Base-by-base conservation (phyloP, 2,888 invertebrate species). In the Muschampia plurimacula region DNA sequence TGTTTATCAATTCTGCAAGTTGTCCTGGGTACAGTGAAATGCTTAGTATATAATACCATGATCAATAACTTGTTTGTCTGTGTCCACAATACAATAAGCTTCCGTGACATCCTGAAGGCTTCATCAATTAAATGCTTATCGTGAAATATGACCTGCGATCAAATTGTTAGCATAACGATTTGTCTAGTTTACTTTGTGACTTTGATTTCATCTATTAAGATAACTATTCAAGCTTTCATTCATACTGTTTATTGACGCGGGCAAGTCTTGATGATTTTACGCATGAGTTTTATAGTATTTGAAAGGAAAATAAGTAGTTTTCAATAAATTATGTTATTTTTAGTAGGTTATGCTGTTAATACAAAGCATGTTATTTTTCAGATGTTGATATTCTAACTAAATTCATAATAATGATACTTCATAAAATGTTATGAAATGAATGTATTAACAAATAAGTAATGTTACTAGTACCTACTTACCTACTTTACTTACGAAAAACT, bases 111-210 rank as follows among this genome's bases (percentile, higher is more conserved):
- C 68, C 59, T 57, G 39, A 36, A 49, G 36, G 62, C 49, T 69
- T 69, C 68, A 69, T 69, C 68, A 62, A 69, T 52, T 22, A 22
- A 22, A 22, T 22, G 52, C 22, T 69, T 62, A 69, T 69, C 41
- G 69, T 69, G 69, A 69, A 69, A 62, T 62, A 69, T 69, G 60
- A 49, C 41, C 46, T n/a, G 36, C 13, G 36, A 28, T 69, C 60
- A 15, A 39, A 52, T 62, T 36, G 62, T 60, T 69, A 69, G 69
- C 69, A 69, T 52, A 22, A 12, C 62, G 15, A 69, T 69, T 69
- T 69, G 62, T 69, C 46, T 60, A 49, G 46, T 49, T 69, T 69
- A 62, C 62, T 49, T 69, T 62, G 69, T 62, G 9, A 49, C 49
- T 36, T 62, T 36, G 49, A 22, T 62, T 62, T 46, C 46, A 60